These are phyloP conservation scores for Tholera decimalis DNA, from an alignment of 2,888 invertebrate genomes.

Conservation along the genomic window DNA sequence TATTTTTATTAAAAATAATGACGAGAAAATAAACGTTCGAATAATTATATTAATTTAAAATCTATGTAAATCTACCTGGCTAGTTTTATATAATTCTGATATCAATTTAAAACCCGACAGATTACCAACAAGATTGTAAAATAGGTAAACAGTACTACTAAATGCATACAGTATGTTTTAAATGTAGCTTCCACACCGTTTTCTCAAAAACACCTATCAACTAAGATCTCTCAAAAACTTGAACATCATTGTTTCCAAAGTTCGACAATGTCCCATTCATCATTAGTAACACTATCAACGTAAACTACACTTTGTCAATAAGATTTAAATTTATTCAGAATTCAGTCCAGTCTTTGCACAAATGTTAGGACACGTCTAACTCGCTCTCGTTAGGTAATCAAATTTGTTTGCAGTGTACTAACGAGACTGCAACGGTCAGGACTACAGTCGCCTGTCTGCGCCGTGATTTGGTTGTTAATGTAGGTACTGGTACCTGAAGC, in stretches of 20 bases:
- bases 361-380: conserved; percentile 71
- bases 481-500: conserved; percentile 51
- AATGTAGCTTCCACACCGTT: not conserved
- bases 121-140: no score
- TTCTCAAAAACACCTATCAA: conserved; percentile 15
- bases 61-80: no score
- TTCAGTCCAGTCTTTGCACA: conserved; percentile 55
- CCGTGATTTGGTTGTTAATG: conserved; percentile 81
- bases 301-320: conserved; percentile 34
- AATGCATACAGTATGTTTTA: not conserved
- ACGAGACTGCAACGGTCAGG: conserved; percentile 80
- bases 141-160: no score
- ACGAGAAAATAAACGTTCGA: not conserved
- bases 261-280: conserved; percentile 52
- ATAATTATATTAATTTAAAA: not conserved
- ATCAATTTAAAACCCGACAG: not conserved
- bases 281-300: conserved; percentile 36
- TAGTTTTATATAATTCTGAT: no score
- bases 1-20: not conserved
- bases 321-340: conserved; percentile 52
- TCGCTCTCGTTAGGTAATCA: conserved; percentile 86
- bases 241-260: conserved; percentile 40
- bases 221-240: conserved; percentile 38
- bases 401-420: conserved; percentile 87
- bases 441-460: conserved; percentile 64